Evolutionary conservation across 2,888 invertebrate genomes (phyloP), one percentile per base, ranked within the genome.

Genomic region (Leptopilina myrica): DNA sequence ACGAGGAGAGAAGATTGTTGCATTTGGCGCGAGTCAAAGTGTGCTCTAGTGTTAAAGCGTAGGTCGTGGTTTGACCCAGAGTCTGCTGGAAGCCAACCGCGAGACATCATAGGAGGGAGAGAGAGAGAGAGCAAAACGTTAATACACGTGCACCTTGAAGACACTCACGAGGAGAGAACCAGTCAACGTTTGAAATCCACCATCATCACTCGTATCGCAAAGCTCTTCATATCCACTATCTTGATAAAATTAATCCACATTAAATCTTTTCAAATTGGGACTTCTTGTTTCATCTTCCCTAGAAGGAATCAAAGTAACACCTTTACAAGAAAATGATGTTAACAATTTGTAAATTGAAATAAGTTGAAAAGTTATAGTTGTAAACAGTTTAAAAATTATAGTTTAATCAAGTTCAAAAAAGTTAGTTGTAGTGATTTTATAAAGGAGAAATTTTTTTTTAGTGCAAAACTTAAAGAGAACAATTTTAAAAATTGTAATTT

Each of bases 1-100:
- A 67, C 49, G 77, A 76, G 75, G 53, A 53, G 77, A 20, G 76
- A 46, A 15, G 56, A 56, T 56, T 64, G 77, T 33, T 64, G 53
- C 78, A 65, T 76, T 81, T 64, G 80, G 82, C 75, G 79, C 75
- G 78, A 84, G 78, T 84, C 80, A 84, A 83, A 84, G 85, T 82
- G 82, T 81, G 81, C 79, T 66, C 15, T 46, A 66, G n/a, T 66
- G 80, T 76, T 73, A 82, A 83, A 85, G 78, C 89, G 86, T 88
- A 89, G 90, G 89, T 90, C 89, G 86, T 80, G 88, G 84, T 84
- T 89, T 87, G 90, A 90, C 90, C 89, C 86, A 90, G 85, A 89
- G 86, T 88, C 88, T 62, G 69, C 9, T 46, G 62, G 64, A n/a
- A 69, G 56, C 69, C 64, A 69, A 43, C 46, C 69, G 20, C 49